Percentiles rank a stretch among this genome's conserved stretches.
Conservation (phyloP, 2,888 invertebrate genomes). For the Sphinx pinastri region DNA sequence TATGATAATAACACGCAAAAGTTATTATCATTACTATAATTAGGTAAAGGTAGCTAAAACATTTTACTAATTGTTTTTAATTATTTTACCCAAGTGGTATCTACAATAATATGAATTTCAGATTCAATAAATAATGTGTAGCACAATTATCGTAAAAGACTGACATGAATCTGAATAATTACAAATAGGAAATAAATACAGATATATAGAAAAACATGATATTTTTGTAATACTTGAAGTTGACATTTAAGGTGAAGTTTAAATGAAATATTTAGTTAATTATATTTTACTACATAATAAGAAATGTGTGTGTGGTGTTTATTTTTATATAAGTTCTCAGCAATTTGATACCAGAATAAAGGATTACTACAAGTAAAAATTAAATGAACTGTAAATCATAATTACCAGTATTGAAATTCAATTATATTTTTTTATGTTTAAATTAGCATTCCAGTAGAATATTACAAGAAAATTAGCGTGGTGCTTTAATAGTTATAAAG, state of each 20-base stretch:
- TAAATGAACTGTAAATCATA: too few relatives aligned
- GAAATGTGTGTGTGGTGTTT: neutral
- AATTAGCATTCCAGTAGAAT: neutral
- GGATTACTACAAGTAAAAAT: neutral
- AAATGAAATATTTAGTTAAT: neutral
- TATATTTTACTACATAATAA: neutral
- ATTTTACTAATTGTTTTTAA: neutral
- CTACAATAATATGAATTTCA: neutral
- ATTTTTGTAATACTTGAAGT: slow-evolving; percentile 9
- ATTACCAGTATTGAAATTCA: too few relatives aligned
- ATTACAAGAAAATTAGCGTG: neutral
- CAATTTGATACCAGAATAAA: neutral
- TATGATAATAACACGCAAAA: too few relatives aligned
- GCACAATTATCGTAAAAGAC: neutral
- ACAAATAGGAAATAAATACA: neutral
- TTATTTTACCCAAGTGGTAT: neutral
- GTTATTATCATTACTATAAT: neutral
- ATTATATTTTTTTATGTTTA: too few relatives aligned
- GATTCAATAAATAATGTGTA: neutral
- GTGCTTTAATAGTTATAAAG: neutral
- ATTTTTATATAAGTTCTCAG: slow-evolving; percentile 10
- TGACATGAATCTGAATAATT: neutral
- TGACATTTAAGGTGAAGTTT: neutral
- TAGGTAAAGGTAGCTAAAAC: slow-evolving; percentile 22
- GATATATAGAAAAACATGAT: neutral